Percentiles rank a stretch among this genome's conserved stretches.
Conservation (phyloP, 2,888 invertebrate species). For the Endomychus coccineus region DNA sequence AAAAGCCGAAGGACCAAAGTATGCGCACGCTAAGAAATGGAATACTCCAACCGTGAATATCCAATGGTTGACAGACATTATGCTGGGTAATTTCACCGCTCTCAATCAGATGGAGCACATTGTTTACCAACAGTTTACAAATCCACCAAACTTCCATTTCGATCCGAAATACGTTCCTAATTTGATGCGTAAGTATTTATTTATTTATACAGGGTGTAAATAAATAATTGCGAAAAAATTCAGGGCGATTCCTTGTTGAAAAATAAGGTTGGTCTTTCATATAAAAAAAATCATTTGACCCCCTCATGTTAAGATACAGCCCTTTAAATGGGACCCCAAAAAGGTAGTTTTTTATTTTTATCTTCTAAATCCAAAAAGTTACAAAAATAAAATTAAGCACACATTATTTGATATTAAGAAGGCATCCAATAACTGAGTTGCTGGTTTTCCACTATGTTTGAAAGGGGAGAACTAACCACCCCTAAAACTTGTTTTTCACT, state of each 20-base stretch:
- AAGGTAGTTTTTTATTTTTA: too few species aligned
- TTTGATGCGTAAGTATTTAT: constrained; percentile 71
- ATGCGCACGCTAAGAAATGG: constrained; percentile 86
- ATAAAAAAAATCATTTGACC: too few species aligned
- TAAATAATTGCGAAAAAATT: not conserved
- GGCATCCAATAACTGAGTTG: too few species aligned
- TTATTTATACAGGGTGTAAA: constrained; percentile 1
- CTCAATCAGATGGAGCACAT: constrained; percentile 73
- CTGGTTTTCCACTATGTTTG: too few species aligned
- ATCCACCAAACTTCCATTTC: constrained; percentile 68
- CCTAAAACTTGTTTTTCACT: too few species aligned
- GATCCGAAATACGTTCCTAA: constrained; percentile 81
- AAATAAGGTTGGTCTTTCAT: too few species aligned
- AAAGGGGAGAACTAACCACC: too few species aligned
- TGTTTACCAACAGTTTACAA: constrained; percentile 81
- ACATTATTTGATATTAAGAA: too few species aligned
- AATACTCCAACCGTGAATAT: constrained; percentile 85
- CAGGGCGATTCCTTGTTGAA: not conserved
- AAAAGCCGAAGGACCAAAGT: constrained; percentile 82
- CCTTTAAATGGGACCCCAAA: too few species aligned
- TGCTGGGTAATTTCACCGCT: constrained; percentile 80
- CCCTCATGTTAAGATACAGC: too few species aligned
- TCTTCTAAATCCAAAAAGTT: too few species aligned
- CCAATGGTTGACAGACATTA: constrained; percentile 87
- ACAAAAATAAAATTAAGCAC: too few species aligned